Evolutionary conservation across 2,797 vertebrate genomes (phyloP), one percentile per base, ranked within the genome.

Genomic region (Dryobates pubescens): DNA sequence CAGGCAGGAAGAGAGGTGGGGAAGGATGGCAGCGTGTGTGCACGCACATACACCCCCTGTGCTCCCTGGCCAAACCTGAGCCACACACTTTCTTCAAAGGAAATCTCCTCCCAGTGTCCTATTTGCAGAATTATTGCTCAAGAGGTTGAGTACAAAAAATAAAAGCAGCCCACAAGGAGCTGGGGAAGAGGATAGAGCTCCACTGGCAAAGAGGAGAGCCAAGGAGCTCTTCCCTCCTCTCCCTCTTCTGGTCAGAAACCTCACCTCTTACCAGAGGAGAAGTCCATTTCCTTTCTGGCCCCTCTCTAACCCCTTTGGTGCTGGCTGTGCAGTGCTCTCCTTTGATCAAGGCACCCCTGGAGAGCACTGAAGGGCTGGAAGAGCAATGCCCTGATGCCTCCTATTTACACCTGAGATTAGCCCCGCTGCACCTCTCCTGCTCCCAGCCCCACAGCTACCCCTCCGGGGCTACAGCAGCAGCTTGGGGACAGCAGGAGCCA

Each of bases 351-450:
- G 95, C 92, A 95, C 92, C 82, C 73, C 12, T 69, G 88, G 91
- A 68, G 93, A 95, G 91, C 90, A 17, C 88, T 62, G n/a, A 18
- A 3, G 88, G 80, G 80, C 73, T 82, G 13, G 1, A 65, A 70
- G 91, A 20, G 41, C 15, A 5, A 29, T 1, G 11, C 54, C 82
- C 87, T 13, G 2, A 8, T 18, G 71, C 82, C 90, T 89, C 77
- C 1, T n/a, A 49, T 88, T 88, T 79, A 96, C 85, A 88, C 96
- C 96, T 95, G 95, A 95, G 96, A 95, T 94, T 9, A 92, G 61
- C 57, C 72, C 84, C 71, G 36, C 61, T 34, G 32, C 84, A 32
- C 7, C 13, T 16, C 83, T 24, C 80, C 82, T 63, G 75, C 59
- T 79, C 68, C 32, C 75, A 45, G 83, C 84, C 90, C 83, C 81